phyloP scores from a whole-genome alignment of 2,888 invertebrate genomes.

The Oscheius myriophilus region DNA sequence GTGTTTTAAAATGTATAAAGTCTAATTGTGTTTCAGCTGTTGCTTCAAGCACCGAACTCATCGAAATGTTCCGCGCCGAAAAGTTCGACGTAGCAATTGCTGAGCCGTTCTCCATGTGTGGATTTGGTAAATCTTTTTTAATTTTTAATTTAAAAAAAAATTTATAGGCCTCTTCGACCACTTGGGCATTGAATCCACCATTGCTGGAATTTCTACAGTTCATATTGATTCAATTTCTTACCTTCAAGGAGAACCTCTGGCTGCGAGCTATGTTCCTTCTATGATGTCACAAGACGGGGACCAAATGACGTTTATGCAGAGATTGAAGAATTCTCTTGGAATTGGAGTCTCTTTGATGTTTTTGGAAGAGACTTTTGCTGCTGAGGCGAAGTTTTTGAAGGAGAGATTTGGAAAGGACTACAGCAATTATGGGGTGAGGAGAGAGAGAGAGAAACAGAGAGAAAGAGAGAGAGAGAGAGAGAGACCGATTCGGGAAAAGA shows the following conservation, averaged over 20 bases:
- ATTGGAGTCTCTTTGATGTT: neutral
- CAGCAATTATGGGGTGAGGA: too few species aligned
- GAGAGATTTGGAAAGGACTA: constrained; percentile 5
- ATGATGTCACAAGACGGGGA: constrained; percentile 1
- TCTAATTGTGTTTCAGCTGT: too few species aligned
- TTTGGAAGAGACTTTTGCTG: neutral
- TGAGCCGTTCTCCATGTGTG: constrained; percentile 27
- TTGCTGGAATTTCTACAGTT: constrained; percentile 34
- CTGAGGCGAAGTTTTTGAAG: constrained; percentile 5
- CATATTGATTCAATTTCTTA: constrained; percentile 39
- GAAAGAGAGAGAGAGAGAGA: too few species aligned
- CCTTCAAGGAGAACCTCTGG: constrained; percentile 11
- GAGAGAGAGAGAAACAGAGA: too few species aligned
- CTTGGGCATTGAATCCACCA: constrained; percentile 32
- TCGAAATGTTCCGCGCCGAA: neutral
- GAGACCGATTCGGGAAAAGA: too few species aligned
- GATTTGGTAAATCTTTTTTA: neutral
- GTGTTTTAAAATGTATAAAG: too few species aligned
- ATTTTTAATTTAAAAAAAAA: neutral
- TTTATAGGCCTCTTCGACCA: constrained; percentile 13
- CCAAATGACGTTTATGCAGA: constrained; percentile 22
- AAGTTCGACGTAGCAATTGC: constrained; percentile 23
- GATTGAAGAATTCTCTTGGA: constrained; percentile 5
- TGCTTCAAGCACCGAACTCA: neutral
- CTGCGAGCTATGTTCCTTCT: constrained; percentile 18